Percentiles rank a stretch among this genome's conserved stretches.
These are phyloP conservation scores for Protobothrops flavoviridis DNA, from an alignment of 2,113 vertebrate species.

Conservation along the genomic window DNA sequence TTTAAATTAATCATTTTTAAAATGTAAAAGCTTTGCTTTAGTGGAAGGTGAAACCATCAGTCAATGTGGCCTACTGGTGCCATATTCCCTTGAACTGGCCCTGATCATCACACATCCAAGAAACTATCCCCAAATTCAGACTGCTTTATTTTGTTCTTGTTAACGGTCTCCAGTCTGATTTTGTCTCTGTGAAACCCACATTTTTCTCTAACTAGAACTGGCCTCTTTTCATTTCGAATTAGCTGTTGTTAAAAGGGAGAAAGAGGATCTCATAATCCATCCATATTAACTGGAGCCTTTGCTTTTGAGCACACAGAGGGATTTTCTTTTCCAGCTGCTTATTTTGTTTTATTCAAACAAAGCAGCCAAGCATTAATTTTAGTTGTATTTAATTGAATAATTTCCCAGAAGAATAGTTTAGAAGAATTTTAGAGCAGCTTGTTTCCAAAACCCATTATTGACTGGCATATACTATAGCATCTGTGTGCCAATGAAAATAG, in stretches of 20 bases:
- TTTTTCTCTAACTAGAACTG: neutral
- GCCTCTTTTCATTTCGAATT: neutral
- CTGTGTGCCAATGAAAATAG: conserved; percentile 86
- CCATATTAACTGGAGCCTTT: conserved; percentile 67
- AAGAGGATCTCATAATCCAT: conserved; percentile 57
- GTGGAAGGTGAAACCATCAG: neutral
- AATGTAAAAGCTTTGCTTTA: neutral
- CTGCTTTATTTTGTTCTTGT: neutral
- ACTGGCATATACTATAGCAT: conserved; percentile 77
- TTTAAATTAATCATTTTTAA: neutral
- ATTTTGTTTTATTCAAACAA: conserved; percentile 78
- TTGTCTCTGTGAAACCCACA: neutral
- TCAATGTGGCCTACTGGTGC: neutral
- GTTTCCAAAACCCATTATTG: conserved; percentile 86
- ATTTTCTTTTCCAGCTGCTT: conserved; percentile 70
- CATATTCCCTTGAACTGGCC: neutral
- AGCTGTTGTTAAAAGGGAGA: conserved; percentile 5
- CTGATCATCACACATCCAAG: neutral
- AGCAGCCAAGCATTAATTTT: conserved; percentile 81
- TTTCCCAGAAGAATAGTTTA: conserved; percentile 80
- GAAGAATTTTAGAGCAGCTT: conserved; percentile 72
- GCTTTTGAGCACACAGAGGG: conserved; percentile 67
- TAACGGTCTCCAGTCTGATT: neutral
- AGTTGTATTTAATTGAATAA: conserved; percentile 86
- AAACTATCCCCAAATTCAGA: neutral